These are phyloP conservation scores for Chironomus tentans DNA, from an alignment of 2,888 invertebrate genomes.

Conservation along the genomic window DNA sequence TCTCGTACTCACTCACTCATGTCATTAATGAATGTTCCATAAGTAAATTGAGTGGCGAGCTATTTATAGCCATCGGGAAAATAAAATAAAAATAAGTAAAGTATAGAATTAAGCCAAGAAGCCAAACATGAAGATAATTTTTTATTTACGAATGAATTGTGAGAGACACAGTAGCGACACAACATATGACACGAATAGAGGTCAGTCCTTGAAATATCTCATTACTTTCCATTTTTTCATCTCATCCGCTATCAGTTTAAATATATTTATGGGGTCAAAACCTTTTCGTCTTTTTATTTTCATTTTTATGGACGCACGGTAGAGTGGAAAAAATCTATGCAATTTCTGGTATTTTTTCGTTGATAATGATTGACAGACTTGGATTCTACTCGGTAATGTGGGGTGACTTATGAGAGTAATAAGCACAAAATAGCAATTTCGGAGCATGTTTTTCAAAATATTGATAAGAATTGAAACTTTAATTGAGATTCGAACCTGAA, in stretches of 20 bases:
- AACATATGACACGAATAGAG: not conserved
- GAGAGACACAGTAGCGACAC: constrained; percentile 8
- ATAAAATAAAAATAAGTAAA: not conserved
- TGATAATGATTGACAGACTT: too few species aligned
- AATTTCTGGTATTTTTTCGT: too few species aligned
- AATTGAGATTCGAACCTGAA: too few species aligned
- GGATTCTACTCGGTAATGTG: too few species aligned
- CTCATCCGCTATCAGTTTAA: not conserved
- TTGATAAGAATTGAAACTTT: too few species aligned
- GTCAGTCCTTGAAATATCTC: constrained; percentile 1
- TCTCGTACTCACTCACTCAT: not conserved
- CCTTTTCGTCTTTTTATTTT: too few species aligned
- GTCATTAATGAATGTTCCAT: constrained; percentile 2
- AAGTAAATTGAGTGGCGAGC: not conserved
- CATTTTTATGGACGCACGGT: too few species aligned
- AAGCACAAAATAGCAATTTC: too few species aligned
- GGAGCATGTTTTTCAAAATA: too few species aligned
- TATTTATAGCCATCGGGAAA: not conserved
- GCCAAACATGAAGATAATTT: not conserved
- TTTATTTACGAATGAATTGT: not conserved
- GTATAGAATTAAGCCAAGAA: not conserved
- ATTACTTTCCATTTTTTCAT: not conserved
- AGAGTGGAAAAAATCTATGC: too few species aligned
- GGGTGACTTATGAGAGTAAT: too few species aligned
- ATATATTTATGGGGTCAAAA: too few species aligned